Percentiles rank a stretch among this genome's conserved stretches.
Conservation (phyloP, 2,888 invertebrate genomes). For the Maniola hyperantus region DNA sequence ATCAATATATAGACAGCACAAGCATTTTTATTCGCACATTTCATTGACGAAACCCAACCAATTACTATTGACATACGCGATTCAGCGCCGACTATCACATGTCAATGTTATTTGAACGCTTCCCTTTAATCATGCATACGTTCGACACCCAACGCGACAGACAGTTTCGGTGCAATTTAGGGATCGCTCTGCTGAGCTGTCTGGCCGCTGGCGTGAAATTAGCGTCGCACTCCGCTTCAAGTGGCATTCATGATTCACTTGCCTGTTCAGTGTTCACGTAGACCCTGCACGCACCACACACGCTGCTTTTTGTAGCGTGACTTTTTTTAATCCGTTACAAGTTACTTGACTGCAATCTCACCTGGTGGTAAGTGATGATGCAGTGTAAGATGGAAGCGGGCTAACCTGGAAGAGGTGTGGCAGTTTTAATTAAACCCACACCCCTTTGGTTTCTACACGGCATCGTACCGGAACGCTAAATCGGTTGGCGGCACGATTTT, state of each 20-base stretch:
- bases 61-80: slow-evolving; percentile 27
- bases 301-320: neutral
- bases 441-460: too few species aligned
- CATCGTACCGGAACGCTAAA: too few species aligned
- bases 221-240: slow-evolving; percentile 48
- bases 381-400: too few species aligned
- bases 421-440: too few species aligned
- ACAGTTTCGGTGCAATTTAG: slow-evolving; percentile 49
- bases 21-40: slow-evolving; percentile 7
- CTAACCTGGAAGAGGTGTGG: too few species aligned
- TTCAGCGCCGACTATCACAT: slow-evolving; percentile 35
- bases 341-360: too few species aligned
- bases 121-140: slow-evolving; percentile 38
- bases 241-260: slow-evolving; percentile 42
- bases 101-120: slow-evolving; percentile 39
- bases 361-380: too few species aligned
- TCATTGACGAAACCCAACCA: slow-evolving; percentile 11
- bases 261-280: slow-evolving; percentile 38
- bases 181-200: slow-evolving; percentile 49
- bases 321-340: too few species aligned
- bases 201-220: slow-evolving; percentile 63
- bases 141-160: slow-evolving; percentile 36
- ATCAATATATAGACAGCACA: neutral
- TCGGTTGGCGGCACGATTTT: too few species aligned
- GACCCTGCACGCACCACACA: slow-evolving; percentile 32